Evolutionary conservation across 2,888 invertebrate species (phyloP).

Genomic region (Synanthedon tipuliformis): DNA sequence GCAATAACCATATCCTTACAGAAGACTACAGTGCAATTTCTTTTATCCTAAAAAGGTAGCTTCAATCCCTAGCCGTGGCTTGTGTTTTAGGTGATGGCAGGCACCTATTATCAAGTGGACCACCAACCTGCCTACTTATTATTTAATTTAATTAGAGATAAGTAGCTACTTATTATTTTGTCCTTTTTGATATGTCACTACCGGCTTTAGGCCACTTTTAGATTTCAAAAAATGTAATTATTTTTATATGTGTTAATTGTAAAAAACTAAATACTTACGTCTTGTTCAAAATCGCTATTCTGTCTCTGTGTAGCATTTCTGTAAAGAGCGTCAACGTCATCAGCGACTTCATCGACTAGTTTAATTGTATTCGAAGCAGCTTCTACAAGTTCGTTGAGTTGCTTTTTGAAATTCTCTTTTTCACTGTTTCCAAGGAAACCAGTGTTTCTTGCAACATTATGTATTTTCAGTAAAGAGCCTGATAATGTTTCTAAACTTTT

Average conservation of each 20-base stretch:
- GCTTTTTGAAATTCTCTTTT: slow-evolving; percentile 67
- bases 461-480: slow-evolving; percentile 69
- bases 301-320: slow-evolving; percentile 39
- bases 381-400: slow-evolving; percentile 66
- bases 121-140: too few species aligned
- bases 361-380: slow-evolving; percentile 70
- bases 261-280: slow-evolving; percentile 26
- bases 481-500: slow-evolving; percentile 71
- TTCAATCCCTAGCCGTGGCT: too few species aligned
- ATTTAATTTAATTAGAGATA: too few species aligned
- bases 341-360: slow-evolving; percentile 63
- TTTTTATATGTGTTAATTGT: not conserved
- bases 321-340: slow-evolving; percentile 58
- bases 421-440: slow-evolving; percentile 68
- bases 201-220: too few species aligned
- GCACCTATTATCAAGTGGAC: too few species aligned
- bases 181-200: too few species aligned
- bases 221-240: not conserved
- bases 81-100: too few species aligned
- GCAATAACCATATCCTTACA: too few species aligned
- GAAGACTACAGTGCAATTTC: too few species aligned
- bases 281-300: slow-evolving; percentile 31
- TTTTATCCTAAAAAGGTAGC: too few species aligned
- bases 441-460: slow-evolving; percentile 71
- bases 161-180: too few species aligned